phyloP scores from a whole-genome alignment of 2,113 vertebrate species.

The Antechinus stuartii region DNA sequence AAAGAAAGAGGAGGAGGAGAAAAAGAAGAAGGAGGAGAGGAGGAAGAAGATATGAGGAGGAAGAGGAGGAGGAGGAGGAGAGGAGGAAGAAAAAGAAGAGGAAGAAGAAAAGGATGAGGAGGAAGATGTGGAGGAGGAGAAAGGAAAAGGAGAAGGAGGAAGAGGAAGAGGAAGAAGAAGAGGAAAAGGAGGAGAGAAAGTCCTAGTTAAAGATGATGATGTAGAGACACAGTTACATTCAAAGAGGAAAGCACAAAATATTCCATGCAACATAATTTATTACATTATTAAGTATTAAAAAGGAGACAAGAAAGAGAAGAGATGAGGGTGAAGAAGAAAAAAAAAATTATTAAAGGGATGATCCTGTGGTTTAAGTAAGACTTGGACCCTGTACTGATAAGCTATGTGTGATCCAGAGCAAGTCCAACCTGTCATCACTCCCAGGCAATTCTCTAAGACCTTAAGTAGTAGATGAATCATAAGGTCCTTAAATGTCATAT shows the following conservation, averaged over 20 bases:
- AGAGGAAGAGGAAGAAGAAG: not conserved
- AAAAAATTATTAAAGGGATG: not conserved
- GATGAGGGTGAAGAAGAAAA: not conserved
- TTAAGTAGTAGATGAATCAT: not conserved
- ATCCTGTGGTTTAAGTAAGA: not conserved
- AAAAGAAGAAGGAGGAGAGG: too few relatives aligned
- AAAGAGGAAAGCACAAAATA: not conserved
- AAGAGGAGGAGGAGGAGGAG: too few relatives aligned
- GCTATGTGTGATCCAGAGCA: not conserved
- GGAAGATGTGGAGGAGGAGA: too few relatives aligned
- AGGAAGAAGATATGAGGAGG: too few relatives aligned
- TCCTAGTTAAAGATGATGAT: too few relatives aligned
- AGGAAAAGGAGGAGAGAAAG: too few relatives aligned
- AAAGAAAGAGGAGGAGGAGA: not conserved
- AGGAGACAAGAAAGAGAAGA: not conserved
- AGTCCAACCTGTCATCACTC: not conserved
- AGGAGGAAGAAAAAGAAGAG: too few relatives aligned
- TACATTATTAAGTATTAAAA: not conserved
- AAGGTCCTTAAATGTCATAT: not conserved
- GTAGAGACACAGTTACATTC: too few relatives aligned
- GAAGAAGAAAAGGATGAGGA: too few relatives aligned
- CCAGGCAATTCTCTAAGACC: not conserved
- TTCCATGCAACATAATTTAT: not conserved
- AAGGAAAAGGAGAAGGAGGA: not conserved
- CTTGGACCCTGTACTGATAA: not conserved